Evolutionary conservation across 2,113 vertebrate species (phyloP).

Genomic region (Lethenteron reissneri): DNA sequence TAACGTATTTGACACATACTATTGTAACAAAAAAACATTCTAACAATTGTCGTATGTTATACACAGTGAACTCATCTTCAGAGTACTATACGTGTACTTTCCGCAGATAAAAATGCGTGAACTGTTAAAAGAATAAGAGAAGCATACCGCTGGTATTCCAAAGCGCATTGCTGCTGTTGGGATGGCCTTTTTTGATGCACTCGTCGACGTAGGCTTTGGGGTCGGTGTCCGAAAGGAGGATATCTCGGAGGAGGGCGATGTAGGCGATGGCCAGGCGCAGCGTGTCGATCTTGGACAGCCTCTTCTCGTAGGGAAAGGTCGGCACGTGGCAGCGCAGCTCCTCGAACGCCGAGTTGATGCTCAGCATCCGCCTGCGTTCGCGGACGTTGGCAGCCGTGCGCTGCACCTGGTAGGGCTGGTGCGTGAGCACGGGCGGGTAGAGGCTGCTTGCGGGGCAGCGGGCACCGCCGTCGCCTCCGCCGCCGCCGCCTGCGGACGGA

Average conservation of each 20-base stretch:
- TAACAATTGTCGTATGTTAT: not conserved
- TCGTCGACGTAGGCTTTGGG: constrained; percentile 33
- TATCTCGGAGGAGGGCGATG: constrained; percentile 35
- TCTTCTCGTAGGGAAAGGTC: constrained; percentile 39
- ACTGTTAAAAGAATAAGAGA: not conserved
- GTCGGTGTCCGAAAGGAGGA: constrained; percentile 30
- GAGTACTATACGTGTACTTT: not conserved
- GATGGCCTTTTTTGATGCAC: constrained; percentile 30
- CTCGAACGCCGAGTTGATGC: constrained; percentile 35
- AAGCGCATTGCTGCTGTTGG: constrained; percentile 22
- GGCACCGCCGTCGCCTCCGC: constrained; percentile 7
- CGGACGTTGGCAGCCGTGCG: constrained; percentile 36
- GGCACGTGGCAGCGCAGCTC: constrained; percentile 32
- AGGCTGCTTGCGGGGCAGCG: constrained; percentile 12
- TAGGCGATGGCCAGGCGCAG: constrained; percentile 36
- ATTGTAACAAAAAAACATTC: not conserved
- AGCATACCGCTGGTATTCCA: constrained; percentile 46
- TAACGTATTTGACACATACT: not conserved
- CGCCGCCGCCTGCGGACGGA: constrained; percentile 10
- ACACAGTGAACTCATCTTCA: not conserved
- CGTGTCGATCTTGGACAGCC: constrained; percentile 42
- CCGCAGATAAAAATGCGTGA: not conserved
- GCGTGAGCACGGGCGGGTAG: constrained; percentile 11
- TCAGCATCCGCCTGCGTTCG: constrained; percentile 36
- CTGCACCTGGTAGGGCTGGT: constrained; percentile 24